These are phyloP conservation scores for Aporrectodea caliginosa DNA, from an alignment of 1,140 invertebrate species.

Conservation along the genomic window DNA sequence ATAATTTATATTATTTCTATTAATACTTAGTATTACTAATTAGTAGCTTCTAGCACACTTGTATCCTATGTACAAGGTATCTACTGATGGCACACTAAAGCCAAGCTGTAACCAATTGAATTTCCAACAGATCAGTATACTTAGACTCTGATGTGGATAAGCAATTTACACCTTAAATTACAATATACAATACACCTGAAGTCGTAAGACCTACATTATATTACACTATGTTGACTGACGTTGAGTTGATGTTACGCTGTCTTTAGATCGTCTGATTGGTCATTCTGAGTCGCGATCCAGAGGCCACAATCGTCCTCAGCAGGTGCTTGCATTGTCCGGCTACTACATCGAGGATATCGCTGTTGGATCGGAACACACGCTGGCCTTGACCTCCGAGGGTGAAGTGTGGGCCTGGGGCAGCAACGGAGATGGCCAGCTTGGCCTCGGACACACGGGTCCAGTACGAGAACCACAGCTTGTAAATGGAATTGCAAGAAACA, in stretches of 20 bases:
- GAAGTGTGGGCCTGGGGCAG: constrained; percentile 67
- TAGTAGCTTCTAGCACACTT: too few relatives aligned
- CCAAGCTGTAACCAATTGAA: too few relatives aligned
- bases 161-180: too few relatives aligned
- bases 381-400: constrained; percentile 61
- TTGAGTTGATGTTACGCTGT: background rate
- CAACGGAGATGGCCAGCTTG: constrained; percentile 65
- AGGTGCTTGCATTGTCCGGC: constrained; percentile 56
- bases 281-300: constrained; percentile 57
- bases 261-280: constrained; percentile 61
- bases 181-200: too few relatives aligned
- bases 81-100: too few relatives aligned
- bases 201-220: too few relatives aligned
- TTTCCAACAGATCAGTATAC: too few relatives aligned
- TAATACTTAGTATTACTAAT: too few relatives aligned
- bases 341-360: constrained; percentile 63
- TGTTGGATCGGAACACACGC: constrained; percentile 64
- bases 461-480: constrained; percentile 62
- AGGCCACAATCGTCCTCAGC: constrained; percentile 56
- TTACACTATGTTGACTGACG: too few relatives aligned
- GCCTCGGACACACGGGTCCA: constrained; percentile 60
- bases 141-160: too few relatives aligned
- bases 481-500: constrained; percentile 59
- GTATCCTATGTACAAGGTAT: too few relatives aligned
- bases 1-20: too few relatives aligned